Base-by-base conservation (phyloP, 2,888 invertebrate species). In the Drosophila niveifrons region DNA sequence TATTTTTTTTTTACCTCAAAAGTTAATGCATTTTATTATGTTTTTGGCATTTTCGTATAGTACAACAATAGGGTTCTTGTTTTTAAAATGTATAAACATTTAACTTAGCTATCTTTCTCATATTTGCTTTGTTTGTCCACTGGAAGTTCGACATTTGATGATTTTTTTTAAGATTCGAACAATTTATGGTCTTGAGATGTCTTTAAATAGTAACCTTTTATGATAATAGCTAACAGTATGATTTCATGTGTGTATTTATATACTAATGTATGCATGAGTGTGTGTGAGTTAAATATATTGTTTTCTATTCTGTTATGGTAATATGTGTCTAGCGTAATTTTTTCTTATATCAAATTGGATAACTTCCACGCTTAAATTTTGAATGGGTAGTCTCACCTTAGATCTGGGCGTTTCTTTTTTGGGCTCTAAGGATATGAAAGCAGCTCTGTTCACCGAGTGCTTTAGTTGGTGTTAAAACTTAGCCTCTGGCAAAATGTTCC, bases 401-500 rank as follows among this genome's bases (percentile, higher is more conserved):
- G 31, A 48, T 39, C 41, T 52, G 28, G 31, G n/a, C 31, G 23
- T 34, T 3, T 11, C 8, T 51, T 41, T 39, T 43, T 28, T 13
- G 43, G 29, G 48, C 34, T 62, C 43, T n/a, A 52, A 63, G 52
- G 51, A 65, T 46, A 58, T 58, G 64, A 72, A 62, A 59, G 48
- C 70, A 86, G 81, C 86, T 80, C 72, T 76, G 83, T 89, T 78
- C 84, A 83, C 84, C 68, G 82, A 88, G 83, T 83, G 76, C 66
- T 76, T 72, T 72, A 68, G 66, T 63, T 51, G 51, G 65, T 57
- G 10, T 48, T 43, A 23, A 18, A 23, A 67, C 63, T 69, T 80
- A 89, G 85, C 89, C 90, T 88, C 84, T 78, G 90, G 88, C 67
- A 89, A 82, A 77, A 86, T 79, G 78, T 64, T 56, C 56, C 69